Base-by-base conservation (phyloP, 2,797 vertebrate genomes). In the Sebastes variabilis region DNA sequence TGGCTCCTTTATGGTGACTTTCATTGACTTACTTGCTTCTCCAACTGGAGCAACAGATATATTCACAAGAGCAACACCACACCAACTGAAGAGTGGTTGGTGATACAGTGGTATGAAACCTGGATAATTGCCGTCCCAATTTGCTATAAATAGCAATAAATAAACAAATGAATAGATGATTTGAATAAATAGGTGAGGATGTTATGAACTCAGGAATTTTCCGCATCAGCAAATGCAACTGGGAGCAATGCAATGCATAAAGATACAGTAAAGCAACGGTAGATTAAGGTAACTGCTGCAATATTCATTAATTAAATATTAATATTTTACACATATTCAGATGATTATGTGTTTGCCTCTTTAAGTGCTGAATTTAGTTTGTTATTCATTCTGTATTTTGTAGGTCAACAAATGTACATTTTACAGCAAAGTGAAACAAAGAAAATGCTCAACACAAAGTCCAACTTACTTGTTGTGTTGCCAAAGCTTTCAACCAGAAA, bases 241-340 rank as follows among this genome's bases (percentile, higher is more conserved):
- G 34, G n/a, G 34, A 81, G 29, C 24, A 58, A 65, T 42, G 32
- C 46, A 42, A 29, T 66, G 42, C 66, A 27, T 80, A 36, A 66
- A 38, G 60, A 58, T 66, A 29, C 18, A 72, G 25, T 49, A 42
- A 55, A 54, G 30, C 18, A 22, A n/a, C 1, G 2, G 4, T 3
- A 25, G 27, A 62, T 38, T 64, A 36, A 75, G 36, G 25, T 25
- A 29, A 58, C 46, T 25, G 29, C n/a, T 68, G 18, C 56, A 72
- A 24, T 77, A 84, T 65, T 73, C 9, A 80, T 72, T 16, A 54
- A 72, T 75, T 4, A 56, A 49, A 66, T 27, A 29, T 14, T 13
- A 60, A 27, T 8, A 62, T 24, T 75, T 62, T 3, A 59, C 9
- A 76, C 14, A 29, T 32, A 3, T 11, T 54, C 9, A 79, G 62